phyloP scores from a whole-genome alignment of 2,797 vertebrate genomes.

The Alca torda region DNA sequence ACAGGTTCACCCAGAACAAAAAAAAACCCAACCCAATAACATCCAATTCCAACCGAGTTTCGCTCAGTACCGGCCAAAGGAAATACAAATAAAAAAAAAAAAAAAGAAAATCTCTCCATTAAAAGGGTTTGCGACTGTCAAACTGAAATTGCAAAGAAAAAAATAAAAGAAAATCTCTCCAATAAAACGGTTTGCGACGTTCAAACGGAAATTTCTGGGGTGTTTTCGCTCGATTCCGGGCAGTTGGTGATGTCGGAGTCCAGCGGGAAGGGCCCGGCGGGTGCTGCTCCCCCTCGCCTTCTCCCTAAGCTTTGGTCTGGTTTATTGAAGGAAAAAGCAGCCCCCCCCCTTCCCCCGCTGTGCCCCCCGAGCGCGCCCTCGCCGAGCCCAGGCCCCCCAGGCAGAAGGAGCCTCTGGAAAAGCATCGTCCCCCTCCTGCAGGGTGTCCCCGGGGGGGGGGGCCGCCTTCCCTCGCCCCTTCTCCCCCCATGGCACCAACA shows the following conservation, averaged over 20 bases:
- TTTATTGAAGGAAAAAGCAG: not conserved
- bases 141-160: too few relatives aligned
- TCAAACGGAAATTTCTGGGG: not conserved
- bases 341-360: not conserved
- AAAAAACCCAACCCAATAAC: rapidly evolving
- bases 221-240: rapidly evolving
- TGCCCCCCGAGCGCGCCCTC: rapidly evolving
- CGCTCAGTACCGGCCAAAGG: not conserved
- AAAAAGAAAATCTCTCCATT: too few relatives aligned
- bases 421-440: not conserved
- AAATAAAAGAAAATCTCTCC: too few relatives aligned
- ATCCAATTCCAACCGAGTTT: not conserved
- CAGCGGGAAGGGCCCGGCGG: not conserved
- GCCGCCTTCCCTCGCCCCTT: too few relatives aligned
- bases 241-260: not conserved
- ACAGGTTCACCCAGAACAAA: not conserved
- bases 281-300: not conserved
- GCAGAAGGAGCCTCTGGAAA: not conserved
- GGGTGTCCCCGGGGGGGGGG: not conserved
- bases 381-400: not conserved
- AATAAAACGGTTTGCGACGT: not conserved
- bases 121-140: too few relatives aligned
- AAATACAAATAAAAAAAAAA: not conserved
- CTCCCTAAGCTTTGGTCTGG: conserved; percentile 30
- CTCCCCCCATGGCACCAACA: not conserved